Conservation (phyloP, 2,113 vertebrate genomes). For the Plotosus lineatus region DNA sequence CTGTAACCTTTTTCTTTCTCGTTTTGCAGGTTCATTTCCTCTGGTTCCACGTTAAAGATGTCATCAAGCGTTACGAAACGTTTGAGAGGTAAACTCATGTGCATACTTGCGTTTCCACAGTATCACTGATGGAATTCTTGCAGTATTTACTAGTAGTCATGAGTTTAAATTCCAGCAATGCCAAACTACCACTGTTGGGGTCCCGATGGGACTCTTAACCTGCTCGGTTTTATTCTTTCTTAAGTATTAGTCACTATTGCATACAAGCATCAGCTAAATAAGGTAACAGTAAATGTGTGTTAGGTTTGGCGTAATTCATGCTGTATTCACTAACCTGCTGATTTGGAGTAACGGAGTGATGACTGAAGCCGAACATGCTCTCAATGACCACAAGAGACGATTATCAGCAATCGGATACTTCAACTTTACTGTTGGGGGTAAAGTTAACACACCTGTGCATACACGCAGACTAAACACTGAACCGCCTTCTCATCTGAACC, state of each 20-base stretch:
- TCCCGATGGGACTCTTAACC: neutral
- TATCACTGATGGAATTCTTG: neutral
- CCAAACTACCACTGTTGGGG: neutral
- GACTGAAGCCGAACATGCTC: slow-evolving; percentile 90
- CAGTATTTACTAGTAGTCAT: neutral
- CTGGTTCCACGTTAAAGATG: slow-evolving; percentile 94
- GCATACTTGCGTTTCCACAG: neutral
- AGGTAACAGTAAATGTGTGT: slow-evolving; percentile 38
- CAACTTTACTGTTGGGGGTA: slow-evolving; percentile 76
- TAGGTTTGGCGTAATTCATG: slow-evolving; percentile 96
- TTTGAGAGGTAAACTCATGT: slow-evolving; percentile 84
- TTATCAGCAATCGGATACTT: slow-evolving; percentile 79
- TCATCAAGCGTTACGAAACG: slow-evolving; percentile 94
- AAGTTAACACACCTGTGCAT: neutral
- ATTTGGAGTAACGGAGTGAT: slow-evolving; percentile 91
- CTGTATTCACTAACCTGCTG: slow-evolving; percentile 94
- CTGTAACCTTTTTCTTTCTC: neutral
- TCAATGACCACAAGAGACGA: slow-evolving; percentile 86
- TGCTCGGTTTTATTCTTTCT: neutral
- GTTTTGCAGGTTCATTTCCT: slow-evolving; percentile 87
- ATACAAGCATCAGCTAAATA: neutral
- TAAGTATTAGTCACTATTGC: neutral
- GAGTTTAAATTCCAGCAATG: too few relatives aligned
- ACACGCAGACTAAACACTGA: slow-evolving; percentile 38
- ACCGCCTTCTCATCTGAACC: slow-evolving; percentile 36